A percentile compares a stretch with the other conserved stretches of the same genome.
phyloP scores from a whole-genome alignment of 2,888 invertebrate species.

The Euclidia mi region DNA sequence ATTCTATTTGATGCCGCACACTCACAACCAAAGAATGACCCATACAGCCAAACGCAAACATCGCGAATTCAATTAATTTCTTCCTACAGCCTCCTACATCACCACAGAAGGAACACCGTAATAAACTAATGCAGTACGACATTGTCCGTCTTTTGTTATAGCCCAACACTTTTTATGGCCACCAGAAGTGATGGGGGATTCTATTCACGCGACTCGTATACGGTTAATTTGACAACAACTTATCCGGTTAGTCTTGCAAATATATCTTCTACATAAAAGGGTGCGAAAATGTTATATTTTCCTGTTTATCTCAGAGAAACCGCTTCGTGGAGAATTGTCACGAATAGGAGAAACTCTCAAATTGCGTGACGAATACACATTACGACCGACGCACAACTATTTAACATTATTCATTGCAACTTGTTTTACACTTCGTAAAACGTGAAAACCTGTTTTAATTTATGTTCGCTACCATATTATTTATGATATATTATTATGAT shows the following conservation, averaged over 20 bases:
- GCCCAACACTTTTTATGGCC: constrained; percentile 1
- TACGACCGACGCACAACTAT: constrained; percentile 20
- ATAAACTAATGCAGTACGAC: background rate
- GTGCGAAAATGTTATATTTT: constrained; percentile 38
- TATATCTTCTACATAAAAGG: constrained; percentile 26
- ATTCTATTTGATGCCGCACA: too few relatives aligned
- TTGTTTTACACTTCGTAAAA: constrained; percentile 1
- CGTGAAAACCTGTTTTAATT: too few relatives aligned
- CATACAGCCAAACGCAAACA: too few relatives aligned
- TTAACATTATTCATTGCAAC: constrained; percentile 16
- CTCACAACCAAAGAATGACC: too few relatives aligned
- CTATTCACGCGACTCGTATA: constrained; percentile 10
- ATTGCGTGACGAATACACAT: constrained; percentile 32
- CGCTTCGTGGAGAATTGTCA: constrained; percentile 11
- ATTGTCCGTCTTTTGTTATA: constrained; percentile 1
- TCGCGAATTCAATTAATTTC: too few relatives aligned
- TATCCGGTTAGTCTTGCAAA: constrained; percentile 20
- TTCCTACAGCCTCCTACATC: background rate
- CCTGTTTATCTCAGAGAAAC: constrained; percentile 38
- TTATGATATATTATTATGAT: too few relatives aligned
- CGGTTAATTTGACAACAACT: constrained; percentile 14
- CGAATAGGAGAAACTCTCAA: constrained; percentile 18
- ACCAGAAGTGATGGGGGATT: background rate
- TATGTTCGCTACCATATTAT: too few relatives aligned
- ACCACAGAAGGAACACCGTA: background rate